A percentile compares a stretch with the other conserved stretches of the same genome.
These are phyloP conservation scores for Parus major DNA, from an alignment of 2,113 vertebrate genomes.

Conservation along the genomic window DNA sequence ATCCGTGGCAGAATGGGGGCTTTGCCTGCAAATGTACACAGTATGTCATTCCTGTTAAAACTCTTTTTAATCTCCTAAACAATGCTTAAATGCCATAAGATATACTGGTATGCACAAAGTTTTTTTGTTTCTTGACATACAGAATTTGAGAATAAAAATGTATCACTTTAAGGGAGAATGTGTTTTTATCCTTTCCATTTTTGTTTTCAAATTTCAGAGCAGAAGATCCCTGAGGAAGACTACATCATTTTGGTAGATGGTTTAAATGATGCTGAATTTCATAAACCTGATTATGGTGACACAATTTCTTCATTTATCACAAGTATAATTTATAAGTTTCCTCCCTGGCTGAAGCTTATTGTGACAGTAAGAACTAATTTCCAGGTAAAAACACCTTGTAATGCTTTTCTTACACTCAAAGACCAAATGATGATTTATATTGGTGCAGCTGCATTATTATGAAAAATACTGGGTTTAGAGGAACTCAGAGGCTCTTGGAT, in stretches of 20 bases:
- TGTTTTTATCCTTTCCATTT: neutral
- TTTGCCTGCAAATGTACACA: neutral
- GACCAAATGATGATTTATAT: neutral
- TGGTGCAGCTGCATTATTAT: neutral
- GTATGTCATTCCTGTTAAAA: neutral
- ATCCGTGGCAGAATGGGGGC: too few species aligned
- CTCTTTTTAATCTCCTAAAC: neutral
- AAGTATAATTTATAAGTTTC: constrained; percentile 90
- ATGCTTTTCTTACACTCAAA: neutral
- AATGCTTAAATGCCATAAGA: neutral
- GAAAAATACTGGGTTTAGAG: neutral
- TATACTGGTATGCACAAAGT: neutral
- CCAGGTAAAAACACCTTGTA: constrained; percentile 79
- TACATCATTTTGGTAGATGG: constrained; percentile 94
- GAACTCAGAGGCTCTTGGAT: neutral
- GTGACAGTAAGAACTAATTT: constrained; percentile 91
- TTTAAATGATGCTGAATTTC: constrained; percentile 98
- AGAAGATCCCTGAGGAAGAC: constrained; percentile 93
- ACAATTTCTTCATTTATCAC: constrained; percentile 93
- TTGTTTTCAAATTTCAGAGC: constrained; percentile 77
- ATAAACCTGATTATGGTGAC: constrained; percentile 98
- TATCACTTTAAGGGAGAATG: neutral
- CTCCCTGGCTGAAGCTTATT: constrained; percentile 93
- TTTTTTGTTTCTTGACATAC: constrained; percentile 2
- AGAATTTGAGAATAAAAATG: constrained; percentile 5